Percentiles rank a stretch among this genome's conserved stretches.
Conservation (phyloP, 2,888 invertebrate genomes). For the Caprella mutica region DNA sequence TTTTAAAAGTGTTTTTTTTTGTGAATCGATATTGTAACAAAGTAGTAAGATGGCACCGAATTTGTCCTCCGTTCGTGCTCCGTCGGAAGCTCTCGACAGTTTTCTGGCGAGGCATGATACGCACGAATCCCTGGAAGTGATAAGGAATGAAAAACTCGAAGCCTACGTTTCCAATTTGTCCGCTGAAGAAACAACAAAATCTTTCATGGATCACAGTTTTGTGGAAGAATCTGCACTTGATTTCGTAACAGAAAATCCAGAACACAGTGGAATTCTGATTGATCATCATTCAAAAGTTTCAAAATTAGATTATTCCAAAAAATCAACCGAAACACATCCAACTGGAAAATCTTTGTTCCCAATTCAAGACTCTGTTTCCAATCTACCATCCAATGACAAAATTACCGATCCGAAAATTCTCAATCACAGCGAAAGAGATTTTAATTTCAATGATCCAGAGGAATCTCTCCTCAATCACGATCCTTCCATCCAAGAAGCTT, state of each 20-base stretch:
- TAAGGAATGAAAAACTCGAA: background rate
- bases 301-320: too few species aligned
- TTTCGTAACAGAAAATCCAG: background rate
- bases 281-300: background rate
- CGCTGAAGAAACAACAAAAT: background rate
- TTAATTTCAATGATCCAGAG: too few species aligned
- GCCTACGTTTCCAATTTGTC: background rate
- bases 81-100: background rate
- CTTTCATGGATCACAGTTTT: background rate
- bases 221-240: background rate
- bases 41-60: slow-evolving; percentile 6
- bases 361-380: too few species aligned
- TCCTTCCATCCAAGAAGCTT: background rate
- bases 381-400: too few species aligned
- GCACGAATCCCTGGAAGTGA: background rate
- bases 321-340: too few species aligned
- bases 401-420: background rate
- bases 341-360: background rate
- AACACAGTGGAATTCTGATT: background rate
- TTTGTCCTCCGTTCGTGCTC: background rate
- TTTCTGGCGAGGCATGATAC: background rate
- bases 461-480: background rate
- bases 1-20: too few species aligned
- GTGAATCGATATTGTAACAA: too few species aligned
- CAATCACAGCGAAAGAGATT: background rate